Base-by-base conservation (phyloP, 2,113 vertebrate genomes). In the Triplophysa siluroides region DNA sequence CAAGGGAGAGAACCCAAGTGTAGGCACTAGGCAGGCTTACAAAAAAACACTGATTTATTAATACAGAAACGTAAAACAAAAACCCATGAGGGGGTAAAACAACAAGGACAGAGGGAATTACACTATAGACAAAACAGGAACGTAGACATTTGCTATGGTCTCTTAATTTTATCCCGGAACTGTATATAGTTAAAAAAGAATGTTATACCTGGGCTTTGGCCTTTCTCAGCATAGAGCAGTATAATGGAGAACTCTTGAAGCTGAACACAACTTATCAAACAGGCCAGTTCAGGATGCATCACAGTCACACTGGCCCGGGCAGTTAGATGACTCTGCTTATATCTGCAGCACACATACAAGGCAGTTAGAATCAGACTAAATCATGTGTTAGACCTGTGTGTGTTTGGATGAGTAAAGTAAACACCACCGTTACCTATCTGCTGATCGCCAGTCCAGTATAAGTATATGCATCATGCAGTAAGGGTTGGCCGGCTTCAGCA, bases 231-330 rank as follows among this genome's bases (percentile, higher is more conserved):
- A 29, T 91, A 90, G 24, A 92, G 87, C 81, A 91, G 72, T 60
- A 90, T 91, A 71, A 88, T 86, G 19, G 89, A 91, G 43, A 89
- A 92, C 86, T 92, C 90, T 85, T 91, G 91, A 74, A 87, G 87
- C 69, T 91, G 87, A 45, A 87, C 85, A 45, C 85, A 89, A 84
- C 87, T 89, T 84, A 91, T 88, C 21, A 92, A 74, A 84, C 91
- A 91, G 45, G 89, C 92, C 64, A 91, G 79, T 56, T 87, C 83
- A 19, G 88, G 88, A 77, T 90, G 89, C 78, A 90, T 89, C 79
- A 92, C 89, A 1, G 89, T 90, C 73, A 91, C 87, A 75, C 85
- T 83, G 3, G 87, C 87, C 64, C 64, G 68, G 2, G 88, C 89
- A 24, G 90, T 91, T 38, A 91, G 76, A 33, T 88, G 89, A 83